phyloP scores from a whole-genome alignment of 2,113 vertebrate genomes.

The Cyphomyrus discorhynchus region DNA sequence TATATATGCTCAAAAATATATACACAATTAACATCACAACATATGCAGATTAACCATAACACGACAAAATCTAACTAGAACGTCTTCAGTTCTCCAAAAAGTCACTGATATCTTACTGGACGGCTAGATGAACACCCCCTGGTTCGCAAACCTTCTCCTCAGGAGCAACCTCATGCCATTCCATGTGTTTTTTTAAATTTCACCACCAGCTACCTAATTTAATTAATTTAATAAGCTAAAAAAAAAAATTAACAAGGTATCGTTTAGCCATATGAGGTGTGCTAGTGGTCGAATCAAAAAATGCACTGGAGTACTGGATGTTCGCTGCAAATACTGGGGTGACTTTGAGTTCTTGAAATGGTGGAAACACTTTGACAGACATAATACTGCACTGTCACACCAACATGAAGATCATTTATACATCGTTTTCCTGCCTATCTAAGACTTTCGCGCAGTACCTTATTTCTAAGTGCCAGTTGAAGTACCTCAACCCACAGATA shows the following conservation, averaged over 20 bases:
- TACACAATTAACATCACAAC: neutral
- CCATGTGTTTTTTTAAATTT: neutral
- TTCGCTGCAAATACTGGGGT: neutral
- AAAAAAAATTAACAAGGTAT: neutral
- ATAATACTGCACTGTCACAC: neutral
- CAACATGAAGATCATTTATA: neutral
- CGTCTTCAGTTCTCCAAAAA: neutral
- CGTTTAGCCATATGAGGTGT: neutral
- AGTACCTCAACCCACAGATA: neutral
- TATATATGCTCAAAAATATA: neutral
- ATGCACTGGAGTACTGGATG: neutral
- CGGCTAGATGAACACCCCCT: neutral
- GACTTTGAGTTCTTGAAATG: neutral
- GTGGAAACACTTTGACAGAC: neutral
- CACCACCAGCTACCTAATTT: neutral
- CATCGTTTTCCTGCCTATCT: too few relatives aligned
- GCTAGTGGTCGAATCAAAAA: neutral
- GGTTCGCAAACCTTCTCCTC: neutral
- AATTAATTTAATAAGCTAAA: neutral
- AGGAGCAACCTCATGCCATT: neutral
- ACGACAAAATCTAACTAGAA: neutral
- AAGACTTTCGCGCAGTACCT: too few relatives aligned
- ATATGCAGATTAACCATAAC: neutral
- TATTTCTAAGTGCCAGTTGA: neutral
- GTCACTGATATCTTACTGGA: neutral